A percentile compares a stretch with the other conserved stretches of the same genome.
Evolutionary conservation across 2,797 vertebrate genomes (phyloP).

Genomic region (Poeciliopsis turneri): DNA sequence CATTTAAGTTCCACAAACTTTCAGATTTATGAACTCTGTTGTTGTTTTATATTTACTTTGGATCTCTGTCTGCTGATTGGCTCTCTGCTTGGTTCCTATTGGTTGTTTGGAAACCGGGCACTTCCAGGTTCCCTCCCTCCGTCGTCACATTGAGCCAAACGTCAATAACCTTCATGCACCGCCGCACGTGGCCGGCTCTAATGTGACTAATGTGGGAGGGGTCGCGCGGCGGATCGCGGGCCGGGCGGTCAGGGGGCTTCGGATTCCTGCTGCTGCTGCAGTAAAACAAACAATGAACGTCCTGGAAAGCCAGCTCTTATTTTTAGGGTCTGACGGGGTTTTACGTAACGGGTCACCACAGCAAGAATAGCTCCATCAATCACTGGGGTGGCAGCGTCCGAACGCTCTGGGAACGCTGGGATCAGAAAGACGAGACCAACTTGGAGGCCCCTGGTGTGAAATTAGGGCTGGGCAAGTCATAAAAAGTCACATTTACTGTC

Average conservation of each 20-base stretch:
- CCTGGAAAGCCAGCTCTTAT: slow-evolving; percentile 71
- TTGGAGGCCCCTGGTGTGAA: no score
- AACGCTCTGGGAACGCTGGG: slow-evolving; percentile 67
- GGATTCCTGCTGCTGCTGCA: slow-evolving; percentile 48
- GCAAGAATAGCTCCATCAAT: slow-evolving; percentile 78
- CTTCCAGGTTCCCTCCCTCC: not conserved
- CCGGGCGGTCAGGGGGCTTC: not conserved
- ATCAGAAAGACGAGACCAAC: not conserved
- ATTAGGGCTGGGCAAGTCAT: no score
- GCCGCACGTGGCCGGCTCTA: slow-evolving; percentile 34
- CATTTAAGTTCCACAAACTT: not conserved
- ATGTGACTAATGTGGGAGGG: slow-evolving; percentile 45
- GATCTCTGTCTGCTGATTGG: not conserved
- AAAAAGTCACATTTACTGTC: no score
- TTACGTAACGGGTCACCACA: slow-evolving; percentile 68
- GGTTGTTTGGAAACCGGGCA: slow-evolving; percentile 1
- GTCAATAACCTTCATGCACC: slow-evolving; percentile 37
- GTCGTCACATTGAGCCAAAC: slow-evolving; percentile 1
- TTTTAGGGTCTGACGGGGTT: slow-evolving; percentile 75
- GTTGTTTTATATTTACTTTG: not conserved
- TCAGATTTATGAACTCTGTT: not conserved
- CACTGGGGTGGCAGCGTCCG: slow-evolving; percentile 49
- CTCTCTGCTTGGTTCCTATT: not conserved
- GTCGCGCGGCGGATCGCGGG: not conserved
- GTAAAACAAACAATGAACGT: slow-evolving; percentile 74